Evolutionary conservation across 2,113 vertebrate species (phyloP).

Genomic region (Apteryx mantelli): DNA sequence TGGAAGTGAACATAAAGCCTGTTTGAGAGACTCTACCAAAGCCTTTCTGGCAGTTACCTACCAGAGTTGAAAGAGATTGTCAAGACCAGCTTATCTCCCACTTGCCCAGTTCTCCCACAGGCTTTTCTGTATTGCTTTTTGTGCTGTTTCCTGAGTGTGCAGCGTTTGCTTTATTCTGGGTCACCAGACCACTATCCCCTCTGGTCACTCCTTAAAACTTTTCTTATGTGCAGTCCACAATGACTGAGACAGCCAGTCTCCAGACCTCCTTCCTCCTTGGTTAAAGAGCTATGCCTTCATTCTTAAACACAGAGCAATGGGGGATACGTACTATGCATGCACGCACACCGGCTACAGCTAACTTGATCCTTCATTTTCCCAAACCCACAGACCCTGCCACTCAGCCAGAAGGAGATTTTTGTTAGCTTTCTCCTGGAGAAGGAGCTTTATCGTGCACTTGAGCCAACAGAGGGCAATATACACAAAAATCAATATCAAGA

Average conservation of each 20-base stretch:
- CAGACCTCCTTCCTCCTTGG: background rate
- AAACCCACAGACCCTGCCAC: background rate
- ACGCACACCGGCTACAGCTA: background rate
- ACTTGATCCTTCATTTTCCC: background rate
- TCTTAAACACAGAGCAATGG: background rate
- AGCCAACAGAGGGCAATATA: conserved; percentile 68
- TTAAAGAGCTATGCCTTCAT: background rate
- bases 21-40: background rate
- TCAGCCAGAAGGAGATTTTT: conserved; percentile 10
- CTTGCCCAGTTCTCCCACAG: background rate
- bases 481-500: conserved; percentile 25
- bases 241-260: background rate
- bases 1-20: conserved; percentile 31
- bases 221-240: background rate
- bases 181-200: background rate
- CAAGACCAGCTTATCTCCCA: background rate
- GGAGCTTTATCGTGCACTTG: background rate
- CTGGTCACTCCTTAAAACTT: background rate
- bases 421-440: background rate
- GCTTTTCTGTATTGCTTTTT: background rate
- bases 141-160: background rate
- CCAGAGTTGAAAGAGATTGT: conserved; percentile 20
- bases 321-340: background rate
- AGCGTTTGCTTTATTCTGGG: background rate
- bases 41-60: background rate